Conservation (phyloP, 2,888 invertebrate genomes). For the Cataglyphis livida region DNA sequence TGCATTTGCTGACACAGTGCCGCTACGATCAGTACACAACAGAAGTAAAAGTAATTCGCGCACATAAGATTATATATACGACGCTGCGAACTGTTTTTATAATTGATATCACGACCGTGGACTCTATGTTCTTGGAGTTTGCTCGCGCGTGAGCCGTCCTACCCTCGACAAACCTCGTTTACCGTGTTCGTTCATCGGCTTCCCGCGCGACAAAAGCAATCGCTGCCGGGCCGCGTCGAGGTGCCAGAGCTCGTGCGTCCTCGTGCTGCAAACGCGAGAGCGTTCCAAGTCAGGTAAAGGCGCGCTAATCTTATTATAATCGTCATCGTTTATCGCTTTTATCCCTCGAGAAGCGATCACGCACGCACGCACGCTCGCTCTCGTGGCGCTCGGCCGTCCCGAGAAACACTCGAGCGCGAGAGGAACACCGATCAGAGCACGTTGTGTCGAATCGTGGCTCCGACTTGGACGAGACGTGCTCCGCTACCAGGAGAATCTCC, state of each 20-base stretch:
- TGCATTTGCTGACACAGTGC: constrained; percentile 37
- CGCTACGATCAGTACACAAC: constrained; percentile 5
- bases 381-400: background rate
- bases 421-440: background rate
- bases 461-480: background rate
- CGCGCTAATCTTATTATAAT: background rate
- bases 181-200: constrained; percentile 58
- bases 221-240: constrained; percentile 36
- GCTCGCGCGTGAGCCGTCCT: constrained; percentile 60
- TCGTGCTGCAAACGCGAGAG: constrained; percentile 20
- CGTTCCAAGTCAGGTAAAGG: constrained; percentile 22
- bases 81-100: constrained; percentile 77
- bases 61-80: background rate
- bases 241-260: constrained; percentile 20
- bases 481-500: background rate
- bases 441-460: background rate
- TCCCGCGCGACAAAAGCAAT: constrained; percentile 55
- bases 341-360: background rate
- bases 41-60: constrained; percentile 28
- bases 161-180: constrained; percentile 69
- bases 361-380: background rate
- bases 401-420: too few relatives aligned
- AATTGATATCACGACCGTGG: constrained; percentile 77
- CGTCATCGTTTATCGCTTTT: background rate
- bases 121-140: constrained; percentile 66